Evolutionary conservation across 1,140 invertebrate genomes (phyloP), one percentile per base, ranked within the genome.

Genomic region (Meloidogyne hapla): DNA sequence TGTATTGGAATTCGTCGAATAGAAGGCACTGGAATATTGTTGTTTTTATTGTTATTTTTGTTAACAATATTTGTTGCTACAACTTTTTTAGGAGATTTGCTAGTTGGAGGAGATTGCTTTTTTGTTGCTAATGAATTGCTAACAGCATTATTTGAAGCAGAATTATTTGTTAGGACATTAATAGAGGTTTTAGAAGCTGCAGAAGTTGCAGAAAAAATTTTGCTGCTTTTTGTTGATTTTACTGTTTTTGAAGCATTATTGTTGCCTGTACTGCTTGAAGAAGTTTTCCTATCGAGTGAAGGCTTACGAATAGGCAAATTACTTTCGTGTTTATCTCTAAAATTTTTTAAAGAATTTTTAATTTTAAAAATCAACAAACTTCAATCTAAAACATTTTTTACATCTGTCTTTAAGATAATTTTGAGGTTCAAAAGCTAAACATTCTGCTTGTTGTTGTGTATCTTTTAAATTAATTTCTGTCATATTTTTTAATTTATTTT

Each of bases 381-480:
- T 83, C n/a, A 83, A 73, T 38, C 83, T 75, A 69, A 85, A 85
- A 68, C 84, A 85, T 45, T 81, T 81, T 73, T 84, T 86, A 77
- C 84, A 85, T 18, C 84, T 76, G 26, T 85, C 84, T 28, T 80
- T 77, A 25, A 86, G 76, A 77, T 86, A 86, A 68, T 81, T 87
- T 61, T 85, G 84, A 66, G 84, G 85, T 70, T 86, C 84, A 77
- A 86, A 86, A 15, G 80, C 83, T 18, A 69, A 78, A 71, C 84
- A 86, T 25, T 79, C 65, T 1, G 0, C 8, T n/a, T 73, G 56
- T 63, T 63, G 33, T 33, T 33, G 33, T 0, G 33, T 6, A n/a
- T 56, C 48, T 56, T 56, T 56, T 56, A n/a, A n/a, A n/a, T 5
- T 56, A 9, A 6, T 56, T 56, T 56, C 48, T n/a, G 6, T 56